Conservation (phyloP, 2,888 invertebrate genomes). For the Sacculina carcini region DNA sequence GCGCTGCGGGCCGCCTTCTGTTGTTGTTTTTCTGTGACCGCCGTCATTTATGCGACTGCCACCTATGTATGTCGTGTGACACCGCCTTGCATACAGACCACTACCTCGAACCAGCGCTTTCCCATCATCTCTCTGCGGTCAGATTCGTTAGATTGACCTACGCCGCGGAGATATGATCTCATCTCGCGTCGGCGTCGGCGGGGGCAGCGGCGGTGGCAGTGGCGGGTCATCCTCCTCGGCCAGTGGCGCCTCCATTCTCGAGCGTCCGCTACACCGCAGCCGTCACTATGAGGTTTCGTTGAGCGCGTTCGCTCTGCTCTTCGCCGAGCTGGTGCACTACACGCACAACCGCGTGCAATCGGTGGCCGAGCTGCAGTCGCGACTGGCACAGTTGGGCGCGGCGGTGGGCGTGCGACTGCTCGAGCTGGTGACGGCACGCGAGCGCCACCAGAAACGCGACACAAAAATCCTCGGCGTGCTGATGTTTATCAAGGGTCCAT, state of each 20-base stretch:
- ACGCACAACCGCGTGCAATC: slow-evolving; percentile 86
- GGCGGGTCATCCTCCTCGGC: no score
- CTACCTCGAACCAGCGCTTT: no score
- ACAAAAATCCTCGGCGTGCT: slow-evolving; percentile 81
- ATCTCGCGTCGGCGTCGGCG: no score
- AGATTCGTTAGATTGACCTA: no score
- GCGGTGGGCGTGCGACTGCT: slow-evolving; percentile 81
- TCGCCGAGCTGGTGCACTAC: slow-evolving; percentile 95
- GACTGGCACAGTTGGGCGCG: slow-evolving; percentile 75
- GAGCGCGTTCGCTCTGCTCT: slow-evolving; percentile 75
- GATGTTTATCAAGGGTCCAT: slow-evolving; percentile 73
- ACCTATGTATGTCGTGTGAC: no score
- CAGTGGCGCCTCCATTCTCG: slow-evolving; percentile 38
- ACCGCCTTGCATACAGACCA: no score
- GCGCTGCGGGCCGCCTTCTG: no score
- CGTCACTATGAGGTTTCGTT: slow-evolving; percentile 63
- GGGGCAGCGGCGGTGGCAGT: no score
- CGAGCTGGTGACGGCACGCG: slow-evolving; percentile 77
- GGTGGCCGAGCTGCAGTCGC: slow-evolving; percentile 70
- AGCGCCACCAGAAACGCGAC: slow-evolving; percentile 78
- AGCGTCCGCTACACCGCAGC: slow-evolving; percentile 71
- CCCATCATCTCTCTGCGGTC: no score
- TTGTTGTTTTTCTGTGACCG: no score
- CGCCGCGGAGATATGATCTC: no score
- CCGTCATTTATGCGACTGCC: no score